phyloP scores from a whole-genome alignment of 2,888 invertebrate species.

The Rhingia campestris region DNA sequence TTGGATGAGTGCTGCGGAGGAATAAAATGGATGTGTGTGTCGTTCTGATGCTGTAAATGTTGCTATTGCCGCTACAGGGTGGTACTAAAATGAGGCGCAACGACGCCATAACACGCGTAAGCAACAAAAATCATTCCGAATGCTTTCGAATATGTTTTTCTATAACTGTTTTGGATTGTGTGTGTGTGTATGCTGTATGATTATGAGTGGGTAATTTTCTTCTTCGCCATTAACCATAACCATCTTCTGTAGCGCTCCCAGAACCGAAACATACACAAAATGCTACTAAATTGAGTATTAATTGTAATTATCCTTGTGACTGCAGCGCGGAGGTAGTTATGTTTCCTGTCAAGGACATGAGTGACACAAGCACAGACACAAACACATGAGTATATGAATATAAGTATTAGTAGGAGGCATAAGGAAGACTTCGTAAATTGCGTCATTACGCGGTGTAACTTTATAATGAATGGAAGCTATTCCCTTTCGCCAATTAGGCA shows the following conservation, averaged over 20 bases:
- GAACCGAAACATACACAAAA: slow-evolving; percentile 2
- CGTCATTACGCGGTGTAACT: slow-evolving; percentile 50
- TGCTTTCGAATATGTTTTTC: slow-evolving; percentile 7
- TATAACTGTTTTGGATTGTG: not conserved
- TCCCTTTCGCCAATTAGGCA: slow-evolving; percentile 54
- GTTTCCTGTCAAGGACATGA: slow-evolving; percentile 35
- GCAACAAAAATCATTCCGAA: slow-evolving; percentile 22
- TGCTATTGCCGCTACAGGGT: slow-evolving; percentile 4
- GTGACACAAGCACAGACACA: not conserved
- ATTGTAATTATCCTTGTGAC: slow-evolving; percentile 59
- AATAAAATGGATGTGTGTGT: slow-evolving; percentile 27
- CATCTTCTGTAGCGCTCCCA: not conserved
- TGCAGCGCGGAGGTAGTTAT: slow-evolving; percentile 1
- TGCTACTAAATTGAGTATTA: slow-evolving; percentile 62
- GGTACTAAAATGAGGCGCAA: slow-evolving; percentile 25
- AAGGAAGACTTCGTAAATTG: slow-evolving; percentile 30
- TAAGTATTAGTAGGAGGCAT: not conserved
- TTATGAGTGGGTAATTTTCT: slow-evolving; percentile 54
- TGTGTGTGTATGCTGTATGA: slow-evolving; percentile 7
- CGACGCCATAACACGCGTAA: not conserved
- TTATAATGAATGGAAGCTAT: slow-evolving; percentile 40
- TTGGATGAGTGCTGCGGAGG: slow-evolving; percentile 8
- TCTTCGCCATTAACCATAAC: slow-evolving; percentile 42
- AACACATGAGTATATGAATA: not conserved
- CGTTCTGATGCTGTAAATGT: slow-evolving; percentile 19